phyloP scores from a whole-genome alignment of 2,113 vertebrate species.

The Gallinago undulata region DNA sequence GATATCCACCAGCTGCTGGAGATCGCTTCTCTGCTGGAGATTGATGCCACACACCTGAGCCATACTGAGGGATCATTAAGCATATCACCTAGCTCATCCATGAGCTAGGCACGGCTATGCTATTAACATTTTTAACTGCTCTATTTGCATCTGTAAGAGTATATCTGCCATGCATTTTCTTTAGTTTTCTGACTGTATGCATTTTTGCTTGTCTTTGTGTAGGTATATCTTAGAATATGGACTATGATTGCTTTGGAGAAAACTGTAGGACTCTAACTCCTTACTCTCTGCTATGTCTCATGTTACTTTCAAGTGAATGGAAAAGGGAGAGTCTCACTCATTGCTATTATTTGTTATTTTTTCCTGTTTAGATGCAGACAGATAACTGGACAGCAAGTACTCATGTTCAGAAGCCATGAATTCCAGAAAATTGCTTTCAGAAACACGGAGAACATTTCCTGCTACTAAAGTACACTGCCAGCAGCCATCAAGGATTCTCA shows the following conservation, averaged over 20 bases:
- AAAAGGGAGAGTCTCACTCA: neutral
- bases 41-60: neutral
- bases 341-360: neutral
- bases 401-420: slow-evolving; percentile 42
- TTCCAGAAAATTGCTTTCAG: slow-evolving; percentile 11
- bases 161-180: neutral
- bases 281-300: neutral
- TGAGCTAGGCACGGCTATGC: neutral
- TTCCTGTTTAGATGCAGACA: neutral
- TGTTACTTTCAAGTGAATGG: neutral
- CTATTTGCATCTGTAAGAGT: neutral
- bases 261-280: neutral
- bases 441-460: neutral
- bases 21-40: neutral
- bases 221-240: neutral
- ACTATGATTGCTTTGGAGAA: neutral
- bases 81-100: neutral
- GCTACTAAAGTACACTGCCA: slow-evolving; percentile 28
- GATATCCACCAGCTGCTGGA: neutral
- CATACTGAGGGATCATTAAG: neutral
- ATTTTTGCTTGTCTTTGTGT: neutral
- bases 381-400: neutral
- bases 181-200: neutral
- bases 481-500: slow-evolving; percentile 81
- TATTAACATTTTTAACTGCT: neutral